Base-by-base conservation (phyloP, 2,888 invertebrate genomes). In the Leucania comma region DNA sequence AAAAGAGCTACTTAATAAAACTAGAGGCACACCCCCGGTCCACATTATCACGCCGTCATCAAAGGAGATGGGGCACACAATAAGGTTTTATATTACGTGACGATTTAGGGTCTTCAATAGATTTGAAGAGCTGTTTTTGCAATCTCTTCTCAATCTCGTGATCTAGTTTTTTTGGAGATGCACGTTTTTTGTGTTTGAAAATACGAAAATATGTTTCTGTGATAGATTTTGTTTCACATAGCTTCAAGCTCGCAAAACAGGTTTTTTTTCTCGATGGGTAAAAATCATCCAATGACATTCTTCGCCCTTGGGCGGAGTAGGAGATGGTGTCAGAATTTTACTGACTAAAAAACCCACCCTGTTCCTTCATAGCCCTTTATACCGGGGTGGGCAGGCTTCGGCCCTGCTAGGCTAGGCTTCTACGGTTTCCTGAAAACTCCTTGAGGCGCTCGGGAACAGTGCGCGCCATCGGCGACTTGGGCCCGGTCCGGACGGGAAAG, bases 11-110 rank as follows among this genome's bases (percentile, higher is more conserved):
- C 93, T 93, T 91, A 92, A 90, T 84, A 85, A 80, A 85, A 85
- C 79, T 86, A 79, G 53, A 87, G 83, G 85, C 86, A 88, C 88
- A 88, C 89, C 91, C 89, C 72, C 68, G 51, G 67, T 83, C 84
- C 87, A 86, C 87, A 92, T 94, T 94, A 94, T 94, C 94, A 92
- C 93, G 90, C 91, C 88, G 73, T 75, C 90, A 94, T 94, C 94
- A 94, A 94, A 93, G 93, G 93, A 93, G 90, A 86, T 89, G 87
- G 84, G 86, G 86, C 81, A 72, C 80, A 92, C 93, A 94, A 94
- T 90, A 10, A 77, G 92, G 94, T 93, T 91, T 95, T 91, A 82
- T 88, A 89, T 94, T 93, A 93, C 92, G 84, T 68, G 85, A 78
- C 61, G 59, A 85, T 80, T 85, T 78, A 68, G 73, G 75, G 69